Evolutionary conservation across 2,797 vertebrate genomes (phyloP), one percentile per base, ranked within the genome.

Genomic region (Lithobates sylvaticus): DNA sequence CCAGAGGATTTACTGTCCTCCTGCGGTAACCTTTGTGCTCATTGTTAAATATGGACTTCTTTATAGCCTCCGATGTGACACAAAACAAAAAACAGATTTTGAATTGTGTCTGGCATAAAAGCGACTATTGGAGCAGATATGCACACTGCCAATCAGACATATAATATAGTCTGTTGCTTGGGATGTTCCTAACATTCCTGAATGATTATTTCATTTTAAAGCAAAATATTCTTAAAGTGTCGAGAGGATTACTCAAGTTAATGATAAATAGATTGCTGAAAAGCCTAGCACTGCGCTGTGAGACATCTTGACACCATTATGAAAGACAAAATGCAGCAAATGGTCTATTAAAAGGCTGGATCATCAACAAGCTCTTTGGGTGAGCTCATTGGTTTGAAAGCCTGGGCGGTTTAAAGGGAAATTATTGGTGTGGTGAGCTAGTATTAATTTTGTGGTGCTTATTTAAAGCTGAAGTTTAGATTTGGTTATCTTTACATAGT

Each of bases 51-150:
- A 42, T 42, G 23, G 70, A 18, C 42, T n/a, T 74, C 72, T 75
- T 39, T 73, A 82, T 64, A 82, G 27, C 36, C n/a, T 69, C 18
- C 21, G 10, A 42, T 50, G 21, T 73, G 44, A 81, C 21, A 72
- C 78, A 80, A 70, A 68, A 61, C 44, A 71, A 32, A 81, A 32
- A 67, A 78, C 58, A 26, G 32, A 39, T 78, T 79, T 50, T 65
- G 54, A 67, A n/a, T 16, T 12, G n/a, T 64, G 58, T 21, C 39
- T 83, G n/a, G 58, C 6, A 42, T 5, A 26, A 42, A 39, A 83
- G 10, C 54, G 0, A 6, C 21, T 78, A 67, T 78, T 36, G 36
- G 8, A 72, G 23, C 23, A 42, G 36, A 29, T 67, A 65, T 10
- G 10, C 61, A 32, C 26, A 67, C 1, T 21, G 64, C 77, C 21